These are phyloP conservation scores for Trichonephila inaurata DNA, from an alignment of 1,140 invertebrate genomes.

Conservation along the genomic window DNA sequence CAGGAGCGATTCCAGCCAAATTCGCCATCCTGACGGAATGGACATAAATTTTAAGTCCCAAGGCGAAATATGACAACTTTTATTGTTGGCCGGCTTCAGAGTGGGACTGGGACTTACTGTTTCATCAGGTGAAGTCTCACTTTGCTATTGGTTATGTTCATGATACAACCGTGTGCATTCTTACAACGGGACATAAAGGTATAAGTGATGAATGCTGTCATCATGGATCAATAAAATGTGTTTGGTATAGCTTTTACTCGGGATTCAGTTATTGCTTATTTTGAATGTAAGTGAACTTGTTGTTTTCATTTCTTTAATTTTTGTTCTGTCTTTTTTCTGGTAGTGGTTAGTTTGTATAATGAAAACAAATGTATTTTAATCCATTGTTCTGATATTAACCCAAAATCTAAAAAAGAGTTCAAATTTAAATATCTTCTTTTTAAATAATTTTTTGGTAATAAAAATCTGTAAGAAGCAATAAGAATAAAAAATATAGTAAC, in stretches of 20 bases:
- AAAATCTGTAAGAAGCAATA: too few relatives aligned
- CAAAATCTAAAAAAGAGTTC: too few relatives aligned
- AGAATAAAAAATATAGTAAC: too few relatives aligned
- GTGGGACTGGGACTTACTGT: not conserved
- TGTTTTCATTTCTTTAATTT: not conserved
- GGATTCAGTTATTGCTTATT: not conserved
- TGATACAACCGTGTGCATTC: not conserved
- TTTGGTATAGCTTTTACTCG: not conserved
- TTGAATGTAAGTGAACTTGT: not conserved
- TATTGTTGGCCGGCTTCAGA: conserved; percentile 22
- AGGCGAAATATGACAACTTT: conserved; percentile 60
- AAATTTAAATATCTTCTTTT: too few relatives aligned
- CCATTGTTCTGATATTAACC: not conserved
- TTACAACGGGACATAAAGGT: not conserved
- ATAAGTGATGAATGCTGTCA: not conserved
- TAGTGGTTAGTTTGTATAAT: not conserved
- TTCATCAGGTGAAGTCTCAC: not conserved
- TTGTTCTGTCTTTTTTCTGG: not conserved
- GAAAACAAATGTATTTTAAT: not conserved
- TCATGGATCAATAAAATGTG: not conserved
- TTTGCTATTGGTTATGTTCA: not conserved
- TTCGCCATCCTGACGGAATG: not conserved
- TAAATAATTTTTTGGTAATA: too few relatives aligned
- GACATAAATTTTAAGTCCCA: conserved; percentile 50
- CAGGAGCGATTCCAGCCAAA: conserved; percentile 8